A percentile compares a stretch with the other conserved stretches of the same genome.
phyloP scores from a whole-genome alignment of 2,888 invertebrate species.

The Cybosia mesomella region DNA sequence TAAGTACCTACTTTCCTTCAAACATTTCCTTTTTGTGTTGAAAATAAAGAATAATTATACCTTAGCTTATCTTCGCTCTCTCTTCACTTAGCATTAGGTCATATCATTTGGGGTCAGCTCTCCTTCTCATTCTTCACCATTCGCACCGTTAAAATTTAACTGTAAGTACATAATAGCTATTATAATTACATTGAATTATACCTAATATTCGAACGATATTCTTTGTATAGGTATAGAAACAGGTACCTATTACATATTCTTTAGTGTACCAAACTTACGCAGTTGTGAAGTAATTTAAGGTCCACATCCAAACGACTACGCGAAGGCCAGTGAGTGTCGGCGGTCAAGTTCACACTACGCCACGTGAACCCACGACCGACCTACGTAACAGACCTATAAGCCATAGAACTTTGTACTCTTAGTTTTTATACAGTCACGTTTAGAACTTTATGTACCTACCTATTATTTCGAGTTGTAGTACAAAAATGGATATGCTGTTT shows the following conservation, averaged over 20 bases:
- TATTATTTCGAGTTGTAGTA: not conserved
- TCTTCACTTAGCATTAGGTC: no score
- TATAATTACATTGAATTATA: no score
- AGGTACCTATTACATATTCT: not conserved
- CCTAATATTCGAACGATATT: not conserved
- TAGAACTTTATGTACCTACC: not conserved
- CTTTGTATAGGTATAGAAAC: not conserved
- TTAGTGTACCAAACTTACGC: slow-evolving; percentile 1
- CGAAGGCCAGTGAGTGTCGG: slow-evolving; percentile 36
- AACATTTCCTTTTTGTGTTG: no score
- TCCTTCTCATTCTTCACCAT: no score
- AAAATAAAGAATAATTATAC: no score
- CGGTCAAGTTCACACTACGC: slow-evolving; percentile 51
- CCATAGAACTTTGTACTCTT: slow-evolving; percentile 32
- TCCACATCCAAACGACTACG: slow-evolving; percentile 27
- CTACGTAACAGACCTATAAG: slow-evolving; percentile 45
- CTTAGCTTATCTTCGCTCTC: no score
- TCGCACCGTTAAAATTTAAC: no score
- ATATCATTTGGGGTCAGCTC: no score
- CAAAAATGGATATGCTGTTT: not conserved
- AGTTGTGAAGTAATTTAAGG: not conserved
- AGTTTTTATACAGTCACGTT: slow-evolving; percentile 21
- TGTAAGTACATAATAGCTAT: no score
- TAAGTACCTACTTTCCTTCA: no score
- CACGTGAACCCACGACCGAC: slow-evolving; percentile 29